These are phyloP conservation scores for Myotis brandtii DNA, from an alignment of 2,113 vertebrate genomes.

Conservation along the genomic window DNA sequence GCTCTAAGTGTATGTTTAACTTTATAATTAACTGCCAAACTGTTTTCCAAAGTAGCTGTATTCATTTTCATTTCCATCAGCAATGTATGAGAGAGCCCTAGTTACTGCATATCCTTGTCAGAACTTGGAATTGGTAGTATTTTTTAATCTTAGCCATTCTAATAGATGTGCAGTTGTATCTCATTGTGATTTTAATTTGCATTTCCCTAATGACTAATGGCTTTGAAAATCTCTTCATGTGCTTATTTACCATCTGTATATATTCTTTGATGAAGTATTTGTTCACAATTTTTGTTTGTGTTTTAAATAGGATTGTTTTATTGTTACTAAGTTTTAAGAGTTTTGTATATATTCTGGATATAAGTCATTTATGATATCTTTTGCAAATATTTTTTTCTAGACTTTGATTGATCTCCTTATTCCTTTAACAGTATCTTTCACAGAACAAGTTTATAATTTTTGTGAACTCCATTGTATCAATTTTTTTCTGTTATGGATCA, in stretches of 20 bases:
- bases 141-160: neutral
- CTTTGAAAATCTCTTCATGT: neutral
- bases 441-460: neutral
- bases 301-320: neutral
- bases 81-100: neutral
- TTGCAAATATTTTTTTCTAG: neutral
- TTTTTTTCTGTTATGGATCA: neutral
- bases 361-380: neutral
- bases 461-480: neutral
- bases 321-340: neutral
- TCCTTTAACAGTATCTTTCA: neutral
- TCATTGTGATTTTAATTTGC: slow-evolving; percentile 19
- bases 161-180: neutral
- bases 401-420: neutral
- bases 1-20: neutral
- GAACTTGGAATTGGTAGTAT: neutral
- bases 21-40: neutral
- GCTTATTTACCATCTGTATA: neutral
- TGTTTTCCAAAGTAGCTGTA: neutral
- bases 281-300: neutral
- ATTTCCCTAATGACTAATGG: neutral
- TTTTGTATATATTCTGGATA: neutral
- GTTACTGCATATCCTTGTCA: neutral
- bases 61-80: neutral
- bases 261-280: slow-evolving; percentile 7